Evolutionary conservation across 2,888 invertebrate species (phyloP).

Genomic region (Caenorhabditis sp.): DNA sequence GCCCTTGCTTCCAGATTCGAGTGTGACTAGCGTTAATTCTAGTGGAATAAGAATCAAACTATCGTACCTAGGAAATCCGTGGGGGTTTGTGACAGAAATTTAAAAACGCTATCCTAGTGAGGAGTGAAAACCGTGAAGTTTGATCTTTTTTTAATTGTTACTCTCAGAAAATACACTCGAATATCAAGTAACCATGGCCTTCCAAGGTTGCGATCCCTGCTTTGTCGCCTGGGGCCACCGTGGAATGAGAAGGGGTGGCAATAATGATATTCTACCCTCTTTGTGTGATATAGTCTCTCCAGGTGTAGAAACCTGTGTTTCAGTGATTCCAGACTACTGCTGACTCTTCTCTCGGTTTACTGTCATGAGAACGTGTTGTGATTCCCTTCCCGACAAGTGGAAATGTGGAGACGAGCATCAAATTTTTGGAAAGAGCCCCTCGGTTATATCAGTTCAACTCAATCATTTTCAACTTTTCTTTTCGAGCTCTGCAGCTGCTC

Average conservation of each 20-base stretch:
- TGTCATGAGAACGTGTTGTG: background rate
- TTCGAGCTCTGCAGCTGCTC: background rate
- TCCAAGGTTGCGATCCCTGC: background rate
- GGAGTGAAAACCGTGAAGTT: too few species aligned
- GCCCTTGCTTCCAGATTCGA: too few species aligned
- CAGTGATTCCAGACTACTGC: constrained; percentile 12
- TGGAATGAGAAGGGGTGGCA: too few species aligned
- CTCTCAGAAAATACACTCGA: too few species aligned
- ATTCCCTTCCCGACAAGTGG: background rate
- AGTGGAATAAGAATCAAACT: too few species aligned
- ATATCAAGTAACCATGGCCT: too few species aligned
- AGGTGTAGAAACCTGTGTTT: background rate
- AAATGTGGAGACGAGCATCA: constrained; percentile 5
- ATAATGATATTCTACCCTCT: too few species aligned
- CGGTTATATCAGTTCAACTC: constrained; percentile 1
- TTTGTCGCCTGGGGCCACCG: constrained; percentile 9
- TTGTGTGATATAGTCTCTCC: background rate
- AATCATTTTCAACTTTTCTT: background rate
- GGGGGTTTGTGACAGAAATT: too few species aligned
- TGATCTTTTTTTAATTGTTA: too few species aligned
- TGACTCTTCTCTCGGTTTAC: constrained; percentile 3
- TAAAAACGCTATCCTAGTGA: too few species aligned
- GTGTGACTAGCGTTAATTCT: too few species aligned
- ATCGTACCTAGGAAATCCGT: too few species aligned
- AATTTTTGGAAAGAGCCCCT: constrained; percentile 7